Evolutionary conservation across 2,113 vertebrate genomes (phyloP).

Genomic region (Galemys pyrenaicus): DNA sequence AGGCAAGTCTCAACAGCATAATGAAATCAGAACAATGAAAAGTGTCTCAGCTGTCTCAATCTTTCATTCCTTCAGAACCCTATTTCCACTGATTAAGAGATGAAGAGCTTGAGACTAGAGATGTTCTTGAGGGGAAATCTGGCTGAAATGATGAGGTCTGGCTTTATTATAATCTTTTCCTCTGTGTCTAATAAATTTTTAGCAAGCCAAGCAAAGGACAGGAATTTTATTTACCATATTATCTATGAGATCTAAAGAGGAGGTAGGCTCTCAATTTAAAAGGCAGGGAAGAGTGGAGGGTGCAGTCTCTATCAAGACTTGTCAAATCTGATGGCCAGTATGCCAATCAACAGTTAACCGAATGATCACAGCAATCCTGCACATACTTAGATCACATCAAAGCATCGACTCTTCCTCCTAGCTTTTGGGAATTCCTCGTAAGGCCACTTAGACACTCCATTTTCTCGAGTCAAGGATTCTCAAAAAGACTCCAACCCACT

Average conservation of each 20-base stretch:
- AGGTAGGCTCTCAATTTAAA: conserved; percentile 35
- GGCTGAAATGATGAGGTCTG: conserved; percentile 64
- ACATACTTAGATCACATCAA: neutral
- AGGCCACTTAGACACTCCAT: neutral
- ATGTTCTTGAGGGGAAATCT: conserved; percentile 71
- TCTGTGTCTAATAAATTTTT: conserved; percentile 73
- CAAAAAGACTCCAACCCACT: neutral
- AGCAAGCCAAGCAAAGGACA: conserved; percentile 66
- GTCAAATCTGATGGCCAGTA: neutral
- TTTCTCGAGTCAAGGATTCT: neutral
- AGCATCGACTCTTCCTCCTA: neutral
- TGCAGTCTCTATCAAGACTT: neutral
- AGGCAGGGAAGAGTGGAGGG: neutral
- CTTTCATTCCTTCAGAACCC: conserved; percentile 64
- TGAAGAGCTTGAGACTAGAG: conserved; percentile 70
- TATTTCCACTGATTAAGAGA: conserved; percentile 75
- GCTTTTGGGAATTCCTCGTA: neutral
- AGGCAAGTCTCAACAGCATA: conserved; percentile 52
- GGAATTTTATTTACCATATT: conserved; percentile 69
- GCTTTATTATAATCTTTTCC: conserved; percentile 67
- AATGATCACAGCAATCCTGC: neutral
- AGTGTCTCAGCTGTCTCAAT: conserved; percentile 62
- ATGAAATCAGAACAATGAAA: conserved; percentile 68
- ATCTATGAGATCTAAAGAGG: conserved; percentile 50
- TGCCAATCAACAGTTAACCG: neutral